Evolutionary conservation across 2,113 vertebrate genomes (phyloP), one percentile per base, ranked within the genome.

Genomic region (Stigmatopora nigra): DNA sequence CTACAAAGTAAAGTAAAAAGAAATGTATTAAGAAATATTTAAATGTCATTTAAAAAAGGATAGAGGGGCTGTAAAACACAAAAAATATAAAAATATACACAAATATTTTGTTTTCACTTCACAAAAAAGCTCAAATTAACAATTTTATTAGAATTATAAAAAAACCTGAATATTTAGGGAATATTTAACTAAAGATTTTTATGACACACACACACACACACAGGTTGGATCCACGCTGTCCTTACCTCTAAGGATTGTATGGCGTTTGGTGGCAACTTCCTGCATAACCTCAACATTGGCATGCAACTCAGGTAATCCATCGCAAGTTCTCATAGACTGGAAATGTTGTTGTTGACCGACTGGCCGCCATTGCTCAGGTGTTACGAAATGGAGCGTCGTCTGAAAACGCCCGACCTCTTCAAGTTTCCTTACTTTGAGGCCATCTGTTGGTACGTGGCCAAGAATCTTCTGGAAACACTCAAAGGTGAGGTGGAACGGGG

Each of bases 171-270:
- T 31, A 31, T 31, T 31, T 31, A 2, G 25, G 25, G 25, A n/a
- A n/a, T n/a, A n/a, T n/a, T n/a, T n/a, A n/a, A n/a, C 25, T 31
- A 31, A 31, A 31, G 25, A 31, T 31, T 31, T 3, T 3, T 31
- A 31, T 31, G 3, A 1, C 25, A 31, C 25, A 31, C 25, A 1
- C 25, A 31, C 25, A 31, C 25, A 31, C 25, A 31, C 79, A 35
- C 91, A 99, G 97, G 97, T 82, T 99, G 97, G 97, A 98, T 99
- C 84, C 97, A 99, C 4, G 97, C 90, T 73, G 97, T 99, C 84
- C 94, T 99, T 85, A 99, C 97, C 59, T 97, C 97, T 93, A 94
- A 98, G 93, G 97, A 99, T 89, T 98, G 95, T 91, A 99, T 99
- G 95, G 97, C 97, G 68, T 99, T 98, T 64, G 97, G 96, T 82